A percentile compares a stretch with the other conserved stretches of the same genome.
phyloP scores from a whole-genome alignment of 2,888 invertebrate genomes.

The Stenurella melanura region DNA sequence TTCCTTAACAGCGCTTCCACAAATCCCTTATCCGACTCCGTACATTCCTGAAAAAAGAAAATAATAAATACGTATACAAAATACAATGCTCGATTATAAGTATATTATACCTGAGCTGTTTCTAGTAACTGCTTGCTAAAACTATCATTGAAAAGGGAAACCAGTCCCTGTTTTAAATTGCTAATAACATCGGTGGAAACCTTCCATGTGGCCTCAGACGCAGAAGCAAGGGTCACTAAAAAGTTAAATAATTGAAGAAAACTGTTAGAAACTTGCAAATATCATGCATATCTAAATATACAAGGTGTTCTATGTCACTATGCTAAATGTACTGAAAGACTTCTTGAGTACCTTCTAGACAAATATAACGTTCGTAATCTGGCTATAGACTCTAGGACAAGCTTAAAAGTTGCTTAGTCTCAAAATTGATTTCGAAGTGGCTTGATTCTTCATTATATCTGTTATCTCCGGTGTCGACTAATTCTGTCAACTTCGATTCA shows the following conservation, averaged over 20 bases:
- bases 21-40: constrained; percentile 81
- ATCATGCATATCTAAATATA: too few species aligned
- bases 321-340: too few species aligned
- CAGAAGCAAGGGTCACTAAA: constrained; percentile 71
- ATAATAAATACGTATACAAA: constrained; percentile 15
- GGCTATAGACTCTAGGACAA: too few species aligned
- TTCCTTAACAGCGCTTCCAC: constrained; percentile 85
- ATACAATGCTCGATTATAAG: constrained; percentile 8
- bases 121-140: constrained; percentile 85
- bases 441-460: too few species aligned
- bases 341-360: too few species aligned
- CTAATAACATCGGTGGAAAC: constrained; percentile 79
- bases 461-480: too few species aligned
- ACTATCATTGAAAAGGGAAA: constrained; percentile 85
- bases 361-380: too few species aligned
- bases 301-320: too few species aligned
- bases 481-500: too few species aligned
- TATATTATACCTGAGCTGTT: constrained; percentile 71
- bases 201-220: constrained; percentile 76
- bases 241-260: constrained; percentile 26
- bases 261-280: too few species aligned
- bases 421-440: too few species aligned
- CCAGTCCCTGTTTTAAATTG: constrained; percentile 82
- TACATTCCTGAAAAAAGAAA: constrained; percentile 76
- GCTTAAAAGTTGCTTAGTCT: too few species aligned